phyloP scores from a whole-genome alignment of 2,888 invertebrate species.

The Macrosiphum euphorbiae region DNA sequence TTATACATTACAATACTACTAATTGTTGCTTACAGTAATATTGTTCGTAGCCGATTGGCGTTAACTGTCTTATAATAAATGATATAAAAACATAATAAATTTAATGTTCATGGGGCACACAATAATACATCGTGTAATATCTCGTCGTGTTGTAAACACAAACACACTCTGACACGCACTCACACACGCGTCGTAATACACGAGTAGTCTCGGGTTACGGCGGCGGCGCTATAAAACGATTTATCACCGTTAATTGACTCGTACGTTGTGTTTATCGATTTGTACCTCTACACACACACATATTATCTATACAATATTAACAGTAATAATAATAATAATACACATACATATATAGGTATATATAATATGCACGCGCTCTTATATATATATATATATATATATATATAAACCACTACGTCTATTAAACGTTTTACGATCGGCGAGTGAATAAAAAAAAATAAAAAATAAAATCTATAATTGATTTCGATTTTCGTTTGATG shows the following conservation, averaged over 20 bases:
- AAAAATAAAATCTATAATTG: background rate
- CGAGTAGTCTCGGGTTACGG: background rate
- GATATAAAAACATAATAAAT: background rate
- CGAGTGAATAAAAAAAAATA: background rate
- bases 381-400: background rate
- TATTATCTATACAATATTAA: background rate
- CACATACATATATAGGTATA: background rate
- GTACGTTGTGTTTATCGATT: conserved; percentile 44
- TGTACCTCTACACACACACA: background rate
- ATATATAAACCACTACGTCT: background rate
- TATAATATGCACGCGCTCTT: background rate
- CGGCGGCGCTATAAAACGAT: conserved; percentile 40
- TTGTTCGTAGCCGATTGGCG: background rate
- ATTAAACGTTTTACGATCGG: background rate
- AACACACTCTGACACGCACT: conserved; percentile 1
- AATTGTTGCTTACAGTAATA: background rate
- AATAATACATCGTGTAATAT: background rate
- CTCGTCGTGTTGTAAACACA: background rate
- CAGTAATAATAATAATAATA: conserved; percentile 7
- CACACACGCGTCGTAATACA: background rate
- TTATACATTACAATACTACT: background rate
- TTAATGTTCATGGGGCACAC: background rate
- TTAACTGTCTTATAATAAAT: background rate
- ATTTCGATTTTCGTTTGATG: conserved; percentile 6
- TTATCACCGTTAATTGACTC: conserved; percentile 60